Conservation (phyloP, 2,888 invertebrate genomes). For the Galerucella pusilla region DNA sequence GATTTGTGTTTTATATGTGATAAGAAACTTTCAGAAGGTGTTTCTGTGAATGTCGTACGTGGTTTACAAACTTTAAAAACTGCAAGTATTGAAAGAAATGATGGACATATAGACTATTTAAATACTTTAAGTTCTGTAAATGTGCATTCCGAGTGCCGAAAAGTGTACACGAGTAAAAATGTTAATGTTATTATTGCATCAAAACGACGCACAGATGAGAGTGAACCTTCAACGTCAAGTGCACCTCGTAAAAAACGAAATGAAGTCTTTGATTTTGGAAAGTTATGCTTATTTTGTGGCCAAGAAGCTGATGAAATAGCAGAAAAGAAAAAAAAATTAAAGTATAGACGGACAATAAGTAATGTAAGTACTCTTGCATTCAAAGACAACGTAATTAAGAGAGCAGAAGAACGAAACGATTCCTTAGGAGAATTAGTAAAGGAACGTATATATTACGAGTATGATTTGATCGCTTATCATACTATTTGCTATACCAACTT, state of each 20-base stretch:
- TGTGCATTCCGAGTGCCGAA: conserved; percentile 16
- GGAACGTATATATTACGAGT: conserved; percentile 42
- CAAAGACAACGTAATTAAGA: conserved; percentile 58
- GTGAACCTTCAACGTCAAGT: conserved; percentile 37
- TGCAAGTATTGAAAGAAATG: conserved; percentile 17
- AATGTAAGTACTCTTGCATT: conserved; percentile 49
- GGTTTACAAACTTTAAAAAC: conserved; percentile 17
- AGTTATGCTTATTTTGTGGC: conserved; percentile 45
- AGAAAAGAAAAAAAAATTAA: conserved; percentile 30
- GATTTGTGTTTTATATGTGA: conserved; percentile 41
- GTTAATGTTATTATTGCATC: conserved; percentile 31
- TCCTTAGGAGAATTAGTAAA: conserved; percentile 51
- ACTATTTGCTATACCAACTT: conserved; percentile 56
- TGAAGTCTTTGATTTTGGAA: conserved; percentile 46
- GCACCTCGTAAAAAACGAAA: conserved; percentile 42
- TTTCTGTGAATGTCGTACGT: conserved; percentile 33
- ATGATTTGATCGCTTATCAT: conserved; percentile 55
- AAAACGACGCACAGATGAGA: conserved; percentile 38
- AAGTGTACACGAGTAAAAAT: conserved; percentile 38
- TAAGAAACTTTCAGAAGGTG: conserved; percentile 38
- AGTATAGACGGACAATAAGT: conserved; percentile 49
- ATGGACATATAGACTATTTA: conserved; percentile 19
- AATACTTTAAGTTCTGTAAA: conserved; percentile 21
- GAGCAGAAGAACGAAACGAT: conserved; percentile 56
- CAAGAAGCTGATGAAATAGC: conserved; percentile 39